Evolutionary conservation across 1,140 invertebrate genomes (phyloP), one percentile per base, ranked within the genome.

Genomic region (Lepidurus apus): DNA sequence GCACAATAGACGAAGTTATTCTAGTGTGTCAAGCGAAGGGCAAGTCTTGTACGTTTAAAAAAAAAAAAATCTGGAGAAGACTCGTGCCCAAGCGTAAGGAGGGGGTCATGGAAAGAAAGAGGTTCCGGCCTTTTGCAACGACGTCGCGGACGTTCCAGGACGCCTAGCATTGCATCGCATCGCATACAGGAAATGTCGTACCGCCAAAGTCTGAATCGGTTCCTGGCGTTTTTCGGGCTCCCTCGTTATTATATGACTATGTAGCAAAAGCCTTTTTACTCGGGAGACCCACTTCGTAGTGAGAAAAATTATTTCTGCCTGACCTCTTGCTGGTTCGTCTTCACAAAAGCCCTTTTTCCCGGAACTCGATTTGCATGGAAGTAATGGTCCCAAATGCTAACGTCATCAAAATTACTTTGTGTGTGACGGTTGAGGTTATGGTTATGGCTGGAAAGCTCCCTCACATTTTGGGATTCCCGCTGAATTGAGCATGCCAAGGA

Each of bases 281-380:
- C 7, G 8, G 53, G 13, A 34, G 34, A 34, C 34, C 34, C 34
- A n/a, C 34, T 34, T 34, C 13, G 9, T 21, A n/a, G 53, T n/a
- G 21, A 65, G 53, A 65, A 65, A 65, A 65, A 65, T 4, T 65
- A 65, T 21, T 65, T 65, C 53, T 13, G 53, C 53, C 13, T 65
- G 53, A 65, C 53, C 21, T 65, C 53, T 13, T 65, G 53, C 53
- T 65, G 17, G 53, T 65, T 65, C 53, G 1, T 65, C 53, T 13
- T 21, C 53, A 65, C 9, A 13, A 65, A 65, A 65, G n/a, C 53
- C 17, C 4, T 34, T 34, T 34, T 34, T 34, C 4, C 34, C 17
- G 53, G 53, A 65, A 65, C 53, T 65, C n/a, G 53, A 65, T 65
- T 65, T 65, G 53, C 53, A 65, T 65, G 53, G 53, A 65, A n/a